Evolutionary conservation across 2,113 vertebrate genomes (phyloP).

Genomic region (Agelaius tricolor): DNA sequence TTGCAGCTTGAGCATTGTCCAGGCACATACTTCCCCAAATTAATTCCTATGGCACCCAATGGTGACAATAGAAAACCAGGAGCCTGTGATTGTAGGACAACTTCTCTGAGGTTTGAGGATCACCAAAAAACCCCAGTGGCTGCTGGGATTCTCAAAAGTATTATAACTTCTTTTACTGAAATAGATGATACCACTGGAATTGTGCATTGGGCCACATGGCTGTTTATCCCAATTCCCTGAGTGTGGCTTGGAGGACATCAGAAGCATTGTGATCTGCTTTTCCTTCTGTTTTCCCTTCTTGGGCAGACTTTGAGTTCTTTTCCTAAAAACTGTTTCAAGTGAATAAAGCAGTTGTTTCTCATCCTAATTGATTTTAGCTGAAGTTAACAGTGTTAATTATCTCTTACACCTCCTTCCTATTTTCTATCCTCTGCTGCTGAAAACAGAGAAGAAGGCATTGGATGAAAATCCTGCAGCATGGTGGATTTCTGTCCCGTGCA

Average conservation of each 20-base stretch:
- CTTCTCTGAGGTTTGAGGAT: neutral
- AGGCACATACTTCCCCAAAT: neutral
- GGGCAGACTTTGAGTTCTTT: neutral
- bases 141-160: neutral
- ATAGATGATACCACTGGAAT: neutral
- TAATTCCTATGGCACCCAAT: neutral
- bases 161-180: neutral
- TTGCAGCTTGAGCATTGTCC: neutral
- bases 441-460: neutral
- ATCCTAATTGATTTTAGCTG: neutral
- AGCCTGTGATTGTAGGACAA: neutral
- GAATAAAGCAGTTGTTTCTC: neutral
- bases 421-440: neutral
- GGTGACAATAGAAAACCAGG: neutral
- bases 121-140: neutral
- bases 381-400: neutral
- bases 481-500: neutral
- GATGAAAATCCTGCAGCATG: neutral
- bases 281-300: neutral
- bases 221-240: neutral
- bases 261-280: neutral
- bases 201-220: fast-evolving
- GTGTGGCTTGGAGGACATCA: neutral
- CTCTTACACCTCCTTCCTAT: neutral
- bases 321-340: neutral